phyloP scores from a whole-genome alignment of 2,888 invertebrate species.

The Brenthis hecate region DNA sequence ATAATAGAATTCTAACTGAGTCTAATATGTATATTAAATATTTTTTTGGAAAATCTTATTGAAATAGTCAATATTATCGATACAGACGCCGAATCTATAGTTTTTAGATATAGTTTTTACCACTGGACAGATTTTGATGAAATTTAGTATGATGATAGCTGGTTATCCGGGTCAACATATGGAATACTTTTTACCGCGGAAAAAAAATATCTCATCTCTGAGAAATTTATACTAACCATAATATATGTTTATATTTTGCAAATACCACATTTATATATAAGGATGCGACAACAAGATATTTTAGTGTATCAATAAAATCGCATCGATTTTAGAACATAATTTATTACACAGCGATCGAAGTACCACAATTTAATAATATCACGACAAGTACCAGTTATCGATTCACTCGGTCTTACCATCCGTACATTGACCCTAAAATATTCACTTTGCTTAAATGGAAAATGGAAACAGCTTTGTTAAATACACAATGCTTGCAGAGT shows the following conservation, averaged over 20 bases:
- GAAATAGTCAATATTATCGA: too few relatives aligned
- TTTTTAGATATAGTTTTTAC: too few relatives aligned
- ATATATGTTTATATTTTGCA: not conserved
- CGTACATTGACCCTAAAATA: slow-evolving; percentile 40
- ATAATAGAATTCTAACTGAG: too few relatives aligned
- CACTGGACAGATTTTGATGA: too few relatives aligned
- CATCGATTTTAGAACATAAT: slow-evolving; percentile 21
- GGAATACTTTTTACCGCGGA: too few relatives aligned
- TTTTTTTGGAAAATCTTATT: too few relatives aligned
- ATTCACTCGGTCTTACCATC: slow-evolving; percentile 39
- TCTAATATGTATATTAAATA: too few relatives aligned
- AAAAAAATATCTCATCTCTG: too few relatives aligned
- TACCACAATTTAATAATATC: slow-evolving; percentile 31
- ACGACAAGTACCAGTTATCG: slow-evolving; percentile 39
- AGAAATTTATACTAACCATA: not conserved
- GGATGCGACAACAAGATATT: not conserved
- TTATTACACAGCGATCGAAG: slow-evolving; percentile 20
- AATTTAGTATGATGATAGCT: too few relatives aligned
- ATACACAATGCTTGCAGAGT: slow-evolving; percentile 41
- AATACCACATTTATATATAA: not conserved
- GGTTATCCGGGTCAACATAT: too few relatives aligned
- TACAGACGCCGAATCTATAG: too few relatives aligned
- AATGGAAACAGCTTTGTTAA: slow-evolving; percentile 42
- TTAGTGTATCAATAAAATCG: slow-evolving; percentile 10
- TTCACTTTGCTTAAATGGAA: slow-evolving; percentile 40